These are phyloP conservation scores for Drosophila orosa DNA, from an alignment of 1,140 invertebrate genomes.

Conservation along the genomic window DNA sequence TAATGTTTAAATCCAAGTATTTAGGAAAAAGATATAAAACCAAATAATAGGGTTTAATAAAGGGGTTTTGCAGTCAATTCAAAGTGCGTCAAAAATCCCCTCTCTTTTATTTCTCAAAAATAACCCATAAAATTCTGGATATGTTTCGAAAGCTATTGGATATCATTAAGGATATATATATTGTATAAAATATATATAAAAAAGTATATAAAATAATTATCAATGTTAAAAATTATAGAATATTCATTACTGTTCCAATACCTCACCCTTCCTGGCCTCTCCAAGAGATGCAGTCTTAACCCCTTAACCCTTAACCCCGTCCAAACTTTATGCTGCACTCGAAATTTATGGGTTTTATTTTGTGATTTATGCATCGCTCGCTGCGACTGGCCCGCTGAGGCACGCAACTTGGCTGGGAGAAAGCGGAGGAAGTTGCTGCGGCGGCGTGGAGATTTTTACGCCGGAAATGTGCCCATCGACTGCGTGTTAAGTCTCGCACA, in stretches of 20 bases:
- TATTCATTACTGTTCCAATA: not conserved
- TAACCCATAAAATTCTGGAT: not conserved
- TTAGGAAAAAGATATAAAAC: no score
- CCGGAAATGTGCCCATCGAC: conserved; percentile 78
- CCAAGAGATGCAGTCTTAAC: conserved; percentile 5
- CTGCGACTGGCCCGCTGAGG: conserved; percentile 16
- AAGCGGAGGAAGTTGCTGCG: conserved; percentile 10
- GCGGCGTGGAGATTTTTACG: conserved; percentile 65
- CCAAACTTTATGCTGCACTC: conserved; percentile 63
- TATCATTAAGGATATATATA: not conserved
- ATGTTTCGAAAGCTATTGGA: not conserved
- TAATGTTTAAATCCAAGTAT: no score
- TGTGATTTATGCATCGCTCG: conserved; percentile 76
- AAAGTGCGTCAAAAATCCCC: no score
- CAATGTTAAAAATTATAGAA: not conserved
- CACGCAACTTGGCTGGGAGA: conserved; percentile 50
- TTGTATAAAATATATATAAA: not conserved
- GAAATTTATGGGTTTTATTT: conserved; percentile 82
- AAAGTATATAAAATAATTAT: not conserved
- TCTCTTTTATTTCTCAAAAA: not conserved
- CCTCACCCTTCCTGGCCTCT: not conserved
- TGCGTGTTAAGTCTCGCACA: conserved; percentile 76
- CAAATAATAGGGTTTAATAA: no score
- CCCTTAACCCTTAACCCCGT: conserved; percentile 1
- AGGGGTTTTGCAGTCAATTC: not conserved